Evolutionary conservation across 2,113 vertebrate species (phyloP).

Genomic region (Aegithalos caudatus): DNA sequence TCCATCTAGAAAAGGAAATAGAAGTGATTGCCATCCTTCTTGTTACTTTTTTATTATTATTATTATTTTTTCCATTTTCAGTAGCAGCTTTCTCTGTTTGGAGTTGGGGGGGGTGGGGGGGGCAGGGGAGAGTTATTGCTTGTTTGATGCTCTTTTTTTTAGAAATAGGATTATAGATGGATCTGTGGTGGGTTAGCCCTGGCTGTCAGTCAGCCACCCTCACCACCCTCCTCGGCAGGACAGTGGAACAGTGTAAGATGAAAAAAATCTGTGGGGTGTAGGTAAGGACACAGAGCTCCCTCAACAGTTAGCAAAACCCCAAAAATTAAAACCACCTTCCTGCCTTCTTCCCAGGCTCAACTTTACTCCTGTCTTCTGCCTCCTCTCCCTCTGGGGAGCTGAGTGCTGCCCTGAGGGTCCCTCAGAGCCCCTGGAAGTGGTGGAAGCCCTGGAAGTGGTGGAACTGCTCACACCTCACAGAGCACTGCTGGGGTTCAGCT

Average conservation of each 20-base stretch:
- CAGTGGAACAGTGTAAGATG: no score
- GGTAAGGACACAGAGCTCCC: not conserved
- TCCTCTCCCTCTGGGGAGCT: not conserved
- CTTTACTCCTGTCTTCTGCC: fast-evolving
- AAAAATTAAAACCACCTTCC: not conserved
- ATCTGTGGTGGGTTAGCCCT: not conserved
- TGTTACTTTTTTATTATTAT: not conserved
- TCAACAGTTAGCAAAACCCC: not conserved
- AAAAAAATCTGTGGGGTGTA: fast-evolving
- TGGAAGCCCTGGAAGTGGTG: not conserved
- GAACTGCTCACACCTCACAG: not conserved
- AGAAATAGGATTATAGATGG: not conserved
- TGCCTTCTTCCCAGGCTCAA: not conserved
- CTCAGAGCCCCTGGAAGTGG: not conserved
- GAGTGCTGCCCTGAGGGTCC: not conserved
- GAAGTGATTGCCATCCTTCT: not conserved
- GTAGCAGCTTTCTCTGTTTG: not conserved
- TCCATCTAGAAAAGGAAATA: not conserved
- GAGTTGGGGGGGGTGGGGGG: fast-evolving
- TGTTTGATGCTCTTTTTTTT: not conserved
- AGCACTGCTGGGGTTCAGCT: not conserved
- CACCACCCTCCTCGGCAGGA: not conserved
- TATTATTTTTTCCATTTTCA: not conserved
- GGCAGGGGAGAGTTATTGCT: fast-evolving
- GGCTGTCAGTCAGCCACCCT: not conserved